These are phyloP conservation scores for Drosophila sturtevanti DNA, from an alignment of 1,140 invertebrate genomes.

Conservation along the genomic window DNA sequence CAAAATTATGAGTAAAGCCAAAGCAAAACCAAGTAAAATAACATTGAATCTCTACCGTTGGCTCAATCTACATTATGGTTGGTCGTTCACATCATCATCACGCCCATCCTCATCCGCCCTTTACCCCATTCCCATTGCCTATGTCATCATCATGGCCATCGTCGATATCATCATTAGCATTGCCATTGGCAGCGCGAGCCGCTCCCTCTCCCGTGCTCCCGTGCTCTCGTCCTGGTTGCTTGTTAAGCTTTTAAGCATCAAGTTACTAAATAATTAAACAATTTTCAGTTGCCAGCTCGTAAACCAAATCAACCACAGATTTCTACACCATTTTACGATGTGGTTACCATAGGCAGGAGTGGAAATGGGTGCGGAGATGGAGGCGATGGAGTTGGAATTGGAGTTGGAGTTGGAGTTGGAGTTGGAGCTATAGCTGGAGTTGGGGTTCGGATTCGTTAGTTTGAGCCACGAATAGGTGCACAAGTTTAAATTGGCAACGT, in stretches of 20 bases:
- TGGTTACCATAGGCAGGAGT: neutral
- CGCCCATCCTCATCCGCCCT: neutral
- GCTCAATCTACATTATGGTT: too few species aligned
- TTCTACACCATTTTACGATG: slow-evolving; percentile 16
- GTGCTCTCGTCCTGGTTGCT: slow-evolving; percentile 29
- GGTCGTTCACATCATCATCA: neutral
- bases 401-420: neutral
- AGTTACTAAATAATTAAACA: slow-evolving; percentile 74
- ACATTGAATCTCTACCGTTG: neutral
- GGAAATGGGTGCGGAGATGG: neutral
- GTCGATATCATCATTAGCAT: slow-evolving; percentile 51
- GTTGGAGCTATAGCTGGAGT: neutral
- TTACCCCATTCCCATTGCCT: neutral
- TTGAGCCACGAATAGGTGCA: neutral
- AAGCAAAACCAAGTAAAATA: neutral
- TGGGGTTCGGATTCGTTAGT: neutral
- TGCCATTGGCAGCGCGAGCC: slow-evolving; percentile 21
- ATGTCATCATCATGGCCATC: neutral
- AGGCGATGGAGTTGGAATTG: too few species aligned
- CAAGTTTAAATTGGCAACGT: neutral
- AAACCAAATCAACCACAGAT: slow-evolving; percentile 52
- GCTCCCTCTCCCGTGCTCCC: neutral
- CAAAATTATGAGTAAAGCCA: slow-evolving; percentile 54
- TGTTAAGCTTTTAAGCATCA: slow-evolving; percentile 65
- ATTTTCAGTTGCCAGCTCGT: slow-evolving; percentile 55